A percentile compares a stretch with the other conserved stretches of the same genome.
phyloP scores from a whole-genome alignment of 1,140 invertebrate genomes.

The Pectinophora gossypiella region DNA sequence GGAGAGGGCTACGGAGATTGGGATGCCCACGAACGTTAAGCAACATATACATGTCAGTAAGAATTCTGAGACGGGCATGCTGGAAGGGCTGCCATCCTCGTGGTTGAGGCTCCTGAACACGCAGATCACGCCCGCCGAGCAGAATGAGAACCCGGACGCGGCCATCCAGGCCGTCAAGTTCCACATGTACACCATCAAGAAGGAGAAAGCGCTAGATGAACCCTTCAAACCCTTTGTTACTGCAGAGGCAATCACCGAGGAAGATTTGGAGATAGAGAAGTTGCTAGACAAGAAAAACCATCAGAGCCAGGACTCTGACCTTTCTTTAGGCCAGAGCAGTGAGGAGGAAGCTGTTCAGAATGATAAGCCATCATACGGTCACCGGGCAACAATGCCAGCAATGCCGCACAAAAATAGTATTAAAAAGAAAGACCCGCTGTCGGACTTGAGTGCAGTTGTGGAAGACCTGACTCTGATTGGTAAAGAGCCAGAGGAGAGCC shows the following conservation, averaged over 20 bases:
- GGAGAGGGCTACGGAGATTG: conserved; percentile 78
- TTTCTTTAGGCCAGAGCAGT: conserved; percentile 70
- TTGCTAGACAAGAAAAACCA: conserved; percentile 82
- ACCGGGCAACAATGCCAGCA: conserved; percentile 66
- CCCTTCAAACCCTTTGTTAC: conserved; percentile 88
- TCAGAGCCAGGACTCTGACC: conserved; percentile 77
- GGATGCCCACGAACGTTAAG: conserved; percentile 85
- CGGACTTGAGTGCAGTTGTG: conserved; percentile 61
- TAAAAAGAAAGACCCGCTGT: conserved; percentile 59
- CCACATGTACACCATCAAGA: conserved; percentile 91
- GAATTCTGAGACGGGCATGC: conserved; percentile 84
- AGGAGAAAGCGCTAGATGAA: conserved; percentile 78
- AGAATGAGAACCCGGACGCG: conserved; percentile 93
- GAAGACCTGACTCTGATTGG: conserved; percentile 60
- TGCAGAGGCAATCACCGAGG: conserved; percentile 84
- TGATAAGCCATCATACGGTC: conserved; percentile 42
- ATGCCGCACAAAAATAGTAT: conserved; percentile 49
- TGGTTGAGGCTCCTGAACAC: conserved; percentile 89
- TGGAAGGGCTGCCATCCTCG: conserved; percentile 86
- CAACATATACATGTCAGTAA: conserved; percentile 89
- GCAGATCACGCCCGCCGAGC: conserved; percentile 92
- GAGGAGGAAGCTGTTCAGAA: conserved; percentile 58
- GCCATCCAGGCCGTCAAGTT: conserved; percentile 91
- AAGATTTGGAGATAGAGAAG: conserved; percentile 86
- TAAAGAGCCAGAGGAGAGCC: conserved; percentile 65